These are phyloP conservation scores for Xenopus laevis DNA, from an alignment of 2,113 vertebrate species.

Conservation along the genomic window DNA sequence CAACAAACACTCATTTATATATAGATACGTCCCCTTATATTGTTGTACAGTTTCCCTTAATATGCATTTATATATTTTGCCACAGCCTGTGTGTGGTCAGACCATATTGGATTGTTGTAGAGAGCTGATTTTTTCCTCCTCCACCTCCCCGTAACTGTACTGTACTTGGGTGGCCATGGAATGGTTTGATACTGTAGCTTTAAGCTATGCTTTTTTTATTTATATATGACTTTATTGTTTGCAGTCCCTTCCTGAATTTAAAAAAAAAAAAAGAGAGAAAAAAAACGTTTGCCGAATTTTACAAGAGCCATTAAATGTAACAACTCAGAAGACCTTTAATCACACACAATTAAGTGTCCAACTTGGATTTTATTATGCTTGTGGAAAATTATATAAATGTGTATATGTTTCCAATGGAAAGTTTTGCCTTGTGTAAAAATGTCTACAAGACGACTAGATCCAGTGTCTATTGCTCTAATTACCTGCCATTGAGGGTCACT, in stretches of 20 bases:
- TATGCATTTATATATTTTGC: constrained; percentile 39
- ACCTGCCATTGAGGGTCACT: neutral
- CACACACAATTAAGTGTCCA: constrained; percentile 37
- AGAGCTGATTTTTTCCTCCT: constrained; percentile 56
- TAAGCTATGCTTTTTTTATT: constrained; percentile 54
- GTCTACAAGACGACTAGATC: neutral
- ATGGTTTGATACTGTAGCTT: constrained; percentile 52
- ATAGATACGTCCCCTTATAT: constrained; percentile 51
- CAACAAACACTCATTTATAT: constrained; percentile 58
- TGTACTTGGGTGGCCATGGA: constrained; percentile 73
- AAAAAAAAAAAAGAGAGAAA: neutral
- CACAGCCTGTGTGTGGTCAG: constrained; percentile 67
- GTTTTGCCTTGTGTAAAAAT: neutral
- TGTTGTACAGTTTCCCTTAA: constrained; percentile 59
- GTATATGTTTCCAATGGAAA: constrained; percentile 33
- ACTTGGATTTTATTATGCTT: constrained; percentile 39
- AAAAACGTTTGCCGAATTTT: constrained; percentile 10
- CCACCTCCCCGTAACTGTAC: constrained; percentile 52
- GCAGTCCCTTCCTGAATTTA: constrained; percentile 57
- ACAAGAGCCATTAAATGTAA: constrained; percentile 41
- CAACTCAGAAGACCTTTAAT: constrained; percentile 47
- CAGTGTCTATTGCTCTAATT: neutral
- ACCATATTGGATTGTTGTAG: constrained; percentile 57
- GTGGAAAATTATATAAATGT: constrained; percentile 39
- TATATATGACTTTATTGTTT: constrained; percentile 58